Evolutionary conservation across 2,113 vertebrate genomes (phyloP), one percentile per base, ranked within the genome.

Genomic region (Mystacornis crossleyi): DNA sequence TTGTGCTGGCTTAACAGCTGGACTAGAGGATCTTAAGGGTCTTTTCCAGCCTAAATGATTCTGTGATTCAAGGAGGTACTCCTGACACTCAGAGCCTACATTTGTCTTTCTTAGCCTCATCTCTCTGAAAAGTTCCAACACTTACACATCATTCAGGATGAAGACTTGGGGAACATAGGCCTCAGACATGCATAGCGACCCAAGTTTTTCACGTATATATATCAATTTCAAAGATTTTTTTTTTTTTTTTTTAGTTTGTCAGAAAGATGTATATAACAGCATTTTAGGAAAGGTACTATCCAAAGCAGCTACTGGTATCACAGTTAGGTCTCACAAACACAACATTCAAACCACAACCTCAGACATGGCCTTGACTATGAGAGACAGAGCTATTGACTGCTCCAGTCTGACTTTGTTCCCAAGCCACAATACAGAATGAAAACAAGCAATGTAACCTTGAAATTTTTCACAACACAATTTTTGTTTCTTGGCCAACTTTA

Each of bases 361-460:
- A 86, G 67, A 89, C 45, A 40, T 8, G 77, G 69, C 96, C 93
- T 97, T 95, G 96, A 79, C 57, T 79, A 28, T 42, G 77, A 72
- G 64, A 94, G 81, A 72, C 43, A 55, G 36, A 70, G 45, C 54
- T 79, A 33, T 58, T 64, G 67, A 79, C 91, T 81, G 55, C 16
- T 60, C 51, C 55, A 40, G 72, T n/a, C 69, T 33, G 38, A 89
- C 86, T 96, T 94, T 79, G 73, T 89, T 97, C 91, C 77, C 73
- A 84, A 91, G 77, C 72, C 9, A 5, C 89, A 89, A 74, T 24
- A 65, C n/a, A 79, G 83, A 95, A 89, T 48, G 69, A 94, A 95
- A 95, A 95, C 69, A 96, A 93, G 89, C n/a, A 79, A 78, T 3
- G 57, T 45, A 95, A 96, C 95, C 96, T 97, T 95, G 94, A 96